Conservation (phyloP, 2,888 invertebrate species). For the Drosophila algonquin region DNA sequence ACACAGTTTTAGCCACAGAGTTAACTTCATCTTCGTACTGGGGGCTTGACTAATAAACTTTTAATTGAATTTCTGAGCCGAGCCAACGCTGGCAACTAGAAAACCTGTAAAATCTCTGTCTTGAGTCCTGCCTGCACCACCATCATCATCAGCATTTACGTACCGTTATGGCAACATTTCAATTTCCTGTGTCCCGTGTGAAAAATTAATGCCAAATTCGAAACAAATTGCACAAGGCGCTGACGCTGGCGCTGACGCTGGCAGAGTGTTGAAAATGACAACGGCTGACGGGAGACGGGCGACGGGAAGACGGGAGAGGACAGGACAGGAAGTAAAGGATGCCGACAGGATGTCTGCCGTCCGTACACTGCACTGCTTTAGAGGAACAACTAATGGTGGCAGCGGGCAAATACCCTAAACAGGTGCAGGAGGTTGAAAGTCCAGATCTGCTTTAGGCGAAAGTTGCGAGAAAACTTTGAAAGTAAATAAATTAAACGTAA, state of each 20-base stretch:
- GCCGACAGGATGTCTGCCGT: slow-evolving; percentile 44
- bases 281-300: background rate
- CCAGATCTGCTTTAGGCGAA: background rate
- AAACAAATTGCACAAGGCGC: slow-evolving; percentile 69
- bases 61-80: slow-evolving; percentile 64
- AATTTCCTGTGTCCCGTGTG: slow-evolving; percentile 74
- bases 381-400: slow-evolving; percentile 9
- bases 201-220: slow-evolving; percentile 76
- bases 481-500: no score
- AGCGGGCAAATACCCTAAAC: background rate
- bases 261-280: slow-evolving; percentile 55
- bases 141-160: slow-evolving; percentile 32
- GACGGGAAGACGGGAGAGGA: background rate
- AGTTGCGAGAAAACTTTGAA: no score
- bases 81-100: slow-evolving; percentile 42
- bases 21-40: slow-evolving; percentile 45
- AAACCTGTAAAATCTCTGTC: slow-evolving; percentile 22
- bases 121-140: slow-evolving; percentile 1
- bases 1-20: slow-evolving; percentile 57
- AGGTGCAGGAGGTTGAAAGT: background rate
- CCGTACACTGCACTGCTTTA: slow-evolving; percentile 9
- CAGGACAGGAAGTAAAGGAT: slow-evolving; percentile 66
- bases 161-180: slow-evolving; percentile 78
- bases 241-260: slow-evolving; percentile 18
- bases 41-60: slow-evolving; percentile 57